Evolutionary conservation across 1,140 invertebrate genomes (phyloP).

Genomic region (Cyclargus thomasi): DNA sequence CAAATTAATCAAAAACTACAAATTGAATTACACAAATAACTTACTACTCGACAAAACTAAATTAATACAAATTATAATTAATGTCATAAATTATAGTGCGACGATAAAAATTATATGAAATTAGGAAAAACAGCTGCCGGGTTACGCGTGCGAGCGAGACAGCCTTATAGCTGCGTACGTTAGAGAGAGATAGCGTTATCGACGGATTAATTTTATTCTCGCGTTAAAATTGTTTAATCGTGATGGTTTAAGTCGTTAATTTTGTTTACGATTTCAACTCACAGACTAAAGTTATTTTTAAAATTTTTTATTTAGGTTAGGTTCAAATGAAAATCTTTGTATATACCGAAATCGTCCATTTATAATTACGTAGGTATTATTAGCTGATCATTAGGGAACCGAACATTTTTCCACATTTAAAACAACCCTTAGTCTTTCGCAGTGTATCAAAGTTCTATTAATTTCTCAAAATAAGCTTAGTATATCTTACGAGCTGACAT

Average conservation of each 20-base stretch:
- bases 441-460: too few relatives aligned
- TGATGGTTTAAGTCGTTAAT: conserved; percentile 7
- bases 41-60: neutral
- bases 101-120: neutral
- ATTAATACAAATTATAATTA: neutral
- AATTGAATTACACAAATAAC: neutral
- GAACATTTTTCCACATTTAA: too few relatives aligned
- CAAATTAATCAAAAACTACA: neutral
- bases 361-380: too few relatives aligned
- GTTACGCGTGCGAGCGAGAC: conserved; percentile 17
- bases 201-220: conserved; percentile 21
- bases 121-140: conserved; percentile 9
- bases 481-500: too few relatives aligned
- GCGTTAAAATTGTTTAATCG: conserved; percentile 21
- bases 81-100: neutral
- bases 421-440: too few relatives aligned
- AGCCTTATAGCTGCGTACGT: conserved; percentile 3
- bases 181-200: conserved; percentile 14
- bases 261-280: conserved; percentile 5
- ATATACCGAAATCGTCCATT: too few relatives aligned
- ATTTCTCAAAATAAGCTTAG: too few relatives aligned
- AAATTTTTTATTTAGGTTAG: neutral
- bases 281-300: too few relatives aligned
- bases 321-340: too few relatives aligned
- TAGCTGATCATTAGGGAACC: too few relatives aligned